Conservation (phyloP, 2,888 invertebrate species). For the Griposia aprilina region DNA sequence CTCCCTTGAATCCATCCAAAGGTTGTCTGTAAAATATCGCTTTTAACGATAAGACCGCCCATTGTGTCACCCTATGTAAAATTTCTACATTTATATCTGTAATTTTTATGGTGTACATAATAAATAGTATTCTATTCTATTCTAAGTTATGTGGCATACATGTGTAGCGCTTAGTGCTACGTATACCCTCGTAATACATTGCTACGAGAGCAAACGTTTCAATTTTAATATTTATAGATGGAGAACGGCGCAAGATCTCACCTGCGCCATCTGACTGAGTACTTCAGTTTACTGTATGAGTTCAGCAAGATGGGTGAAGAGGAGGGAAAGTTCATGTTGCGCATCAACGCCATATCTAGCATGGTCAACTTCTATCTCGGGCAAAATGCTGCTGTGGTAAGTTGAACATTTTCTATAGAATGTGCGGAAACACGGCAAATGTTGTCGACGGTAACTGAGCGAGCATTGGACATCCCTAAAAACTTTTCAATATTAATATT, state of each 20-base stretch:
- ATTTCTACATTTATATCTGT: no score
- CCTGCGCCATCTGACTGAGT: conserved; percentile 97
- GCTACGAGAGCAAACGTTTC: neutral
- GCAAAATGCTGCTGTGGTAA: conserved; percentile 89
- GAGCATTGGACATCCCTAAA: neutral
- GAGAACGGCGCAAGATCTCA: conserved; percentile 97
- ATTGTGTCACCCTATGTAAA: no score
- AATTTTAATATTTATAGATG: conserved; percentile 87
- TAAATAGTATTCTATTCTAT: no score
- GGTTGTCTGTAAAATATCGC: no score
- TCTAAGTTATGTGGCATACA: no score
- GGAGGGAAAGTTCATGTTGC: conserved; percentile 96
- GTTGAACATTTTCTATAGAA: neutral
- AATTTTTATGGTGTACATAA: no score
- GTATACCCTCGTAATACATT: neutral
- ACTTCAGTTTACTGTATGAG: conserved; percentile 97
- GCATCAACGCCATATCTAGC: conserved; percentile 96
- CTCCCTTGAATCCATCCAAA: no score
- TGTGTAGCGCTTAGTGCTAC: neutral
- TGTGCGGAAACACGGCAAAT: neutral
- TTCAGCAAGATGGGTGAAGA: conserved; percentile 99
- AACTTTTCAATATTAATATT: neutral
- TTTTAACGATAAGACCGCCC: no score
- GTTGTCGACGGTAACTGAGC: neutral
- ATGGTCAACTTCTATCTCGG: conserved; percentile 98